Conservation (phyloP, 2,797 vertebrate genomes). For the Hypotaenidia philippensis region DNA sequence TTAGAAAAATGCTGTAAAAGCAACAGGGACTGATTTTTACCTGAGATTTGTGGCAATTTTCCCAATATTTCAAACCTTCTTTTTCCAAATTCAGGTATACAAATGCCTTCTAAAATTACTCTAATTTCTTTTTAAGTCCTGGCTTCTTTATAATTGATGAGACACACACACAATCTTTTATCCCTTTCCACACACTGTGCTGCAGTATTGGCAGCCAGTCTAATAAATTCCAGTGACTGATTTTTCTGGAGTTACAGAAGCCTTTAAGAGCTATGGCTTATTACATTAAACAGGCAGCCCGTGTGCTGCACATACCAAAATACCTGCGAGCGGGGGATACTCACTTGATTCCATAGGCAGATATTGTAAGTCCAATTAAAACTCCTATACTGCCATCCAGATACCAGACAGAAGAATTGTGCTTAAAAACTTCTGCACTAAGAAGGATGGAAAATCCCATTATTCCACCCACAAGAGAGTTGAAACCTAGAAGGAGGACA, state of each 20-base stretch:
- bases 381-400: constrained; percentile 94
- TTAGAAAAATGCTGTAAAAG: background rate
- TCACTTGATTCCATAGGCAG: constrained; percentile 96
- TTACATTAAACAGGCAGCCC: background rate
- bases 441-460: constrained; percentile 98
- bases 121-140: background rate
- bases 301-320: background rate
- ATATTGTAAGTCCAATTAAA: constrained; percentile 94
- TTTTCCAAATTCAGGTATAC: background rate
- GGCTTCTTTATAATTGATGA: background rate
- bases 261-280: background rate
- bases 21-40: background rate
- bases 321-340: constrained; percentile 47
- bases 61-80: background rate
- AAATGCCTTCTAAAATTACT: background rate
- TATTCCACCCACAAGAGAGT: constrained; percentile 94
- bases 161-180: background rate
- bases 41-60: background rate
- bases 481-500: constrained; percentile 87
- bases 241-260: background rate
- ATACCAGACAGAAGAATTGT: constrained; percentile 92
- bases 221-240: background rate
- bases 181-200: background rate
- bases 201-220: background rate
- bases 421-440: constrained; percentile 94